A percentile compares a stretch with the other conserved stretches of the same genome.
Conservation (phyloP, 2,797 vertebrate species). For the Pantherophis vulpinus region DNA sequence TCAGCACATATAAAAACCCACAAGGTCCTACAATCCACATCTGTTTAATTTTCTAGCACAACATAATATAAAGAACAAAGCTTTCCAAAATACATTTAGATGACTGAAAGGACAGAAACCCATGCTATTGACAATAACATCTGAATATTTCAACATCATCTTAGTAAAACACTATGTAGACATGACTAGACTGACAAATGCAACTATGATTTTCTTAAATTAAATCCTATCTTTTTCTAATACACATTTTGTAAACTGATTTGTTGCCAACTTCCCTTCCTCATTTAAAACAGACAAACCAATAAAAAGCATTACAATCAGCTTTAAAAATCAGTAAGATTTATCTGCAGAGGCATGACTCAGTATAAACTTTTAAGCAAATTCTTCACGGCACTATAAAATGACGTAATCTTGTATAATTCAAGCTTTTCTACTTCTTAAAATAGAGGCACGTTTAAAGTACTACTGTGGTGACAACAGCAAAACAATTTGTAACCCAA, state of each 20-base stretch:
- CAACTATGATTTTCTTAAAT: not conserved
- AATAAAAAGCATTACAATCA: conserved; percentile 59
- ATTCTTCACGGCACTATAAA: conserved; percentile 33
- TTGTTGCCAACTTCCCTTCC: conserved; percentile 52
- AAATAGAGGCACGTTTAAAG: conserved; percentile 31
- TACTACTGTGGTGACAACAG: conserved; percentile 25
- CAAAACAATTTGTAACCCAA: conserved; percentile 26
- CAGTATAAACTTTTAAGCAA: conserved; percentile 73
- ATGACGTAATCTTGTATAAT: conserved; percentile 2
- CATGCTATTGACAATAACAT: not conserved
- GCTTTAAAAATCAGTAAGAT: conserved; percentile 64
- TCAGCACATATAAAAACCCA: conserved; percentile 18
- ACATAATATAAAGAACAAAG: conserved; percentile 34
- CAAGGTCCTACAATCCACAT: conserved; percentile 50
- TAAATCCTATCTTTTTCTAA: conserved; percentile 23
- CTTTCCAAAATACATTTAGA: not conserved
- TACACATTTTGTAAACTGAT: conserved; percentile 36
- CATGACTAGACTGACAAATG: not conserved
- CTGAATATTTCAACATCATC: conserved; percentile 25
- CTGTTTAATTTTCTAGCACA: conserved; percentile 38
- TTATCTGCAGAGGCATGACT: conserved; percentile 75
- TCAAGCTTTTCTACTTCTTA: conserved; percentile 10
- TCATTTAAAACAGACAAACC: conserved; percentile 20
- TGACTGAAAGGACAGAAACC: not conserved
- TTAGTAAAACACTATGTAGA: not conserved